Percentiles rank a stretch among this genome's conserved stretches.
Evolutionary conservation across 2,797 vertebrate genomes (phyloP).

Genomic region (Pantherophis vulpinus): DNA sequence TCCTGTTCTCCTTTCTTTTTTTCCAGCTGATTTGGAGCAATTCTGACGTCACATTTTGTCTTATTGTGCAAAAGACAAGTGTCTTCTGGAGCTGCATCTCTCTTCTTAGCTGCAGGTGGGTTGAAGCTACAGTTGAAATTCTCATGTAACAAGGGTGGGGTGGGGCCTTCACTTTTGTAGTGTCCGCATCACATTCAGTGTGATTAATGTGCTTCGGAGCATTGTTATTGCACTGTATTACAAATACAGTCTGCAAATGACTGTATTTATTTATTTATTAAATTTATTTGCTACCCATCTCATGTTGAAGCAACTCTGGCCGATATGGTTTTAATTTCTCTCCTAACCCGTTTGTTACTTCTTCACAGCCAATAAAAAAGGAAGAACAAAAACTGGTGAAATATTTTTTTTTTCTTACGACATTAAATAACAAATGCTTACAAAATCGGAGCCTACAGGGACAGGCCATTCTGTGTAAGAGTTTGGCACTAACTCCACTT

Average conservation of each 20-base stretch:
- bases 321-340: neutral
- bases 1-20: too few relatives aligned
- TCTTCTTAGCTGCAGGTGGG: neutral
- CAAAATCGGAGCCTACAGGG: neutral
- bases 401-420: neutral
- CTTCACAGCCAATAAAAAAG: neutral
- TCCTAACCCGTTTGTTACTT: neutral
- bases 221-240: neutral
- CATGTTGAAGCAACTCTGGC: neutral
- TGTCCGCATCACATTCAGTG: neutral
- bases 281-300: neutral
- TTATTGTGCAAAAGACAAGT: neutral
- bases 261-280: neutral
- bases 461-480: neutral
- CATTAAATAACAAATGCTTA: neutral
- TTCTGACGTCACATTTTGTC: neutral
- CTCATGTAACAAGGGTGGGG: neutral
- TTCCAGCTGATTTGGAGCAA: neutral
- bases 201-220: neutral
- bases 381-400: neutral
- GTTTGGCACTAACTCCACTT: neutral
- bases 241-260: neutral
- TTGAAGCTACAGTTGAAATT: neutral
- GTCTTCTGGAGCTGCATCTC: rapidly evolving
- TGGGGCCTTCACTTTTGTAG: neutral